Evolutionary conservation across 2,113 vertebrate species (phyloP).

Genomic region (Antechinus stuartii): DNA sequence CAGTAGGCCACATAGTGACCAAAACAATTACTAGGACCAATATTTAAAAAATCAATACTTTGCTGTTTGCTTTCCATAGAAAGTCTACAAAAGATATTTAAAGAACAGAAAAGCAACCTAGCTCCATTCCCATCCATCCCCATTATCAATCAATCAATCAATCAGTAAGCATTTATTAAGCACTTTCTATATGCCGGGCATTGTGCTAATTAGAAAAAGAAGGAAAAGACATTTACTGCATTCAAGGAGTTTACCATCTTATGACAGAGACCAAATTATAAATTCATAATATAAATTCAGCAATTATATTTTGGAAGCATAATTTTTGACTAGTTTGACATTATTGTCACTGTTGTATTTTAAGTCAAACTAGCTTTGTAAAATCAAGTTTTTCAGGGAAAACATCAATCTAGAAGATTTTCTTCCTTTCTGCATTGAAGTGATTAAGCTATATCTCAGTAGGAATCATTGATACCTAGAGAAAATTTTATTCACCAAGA

Average conservation of each 20-base stretch:
- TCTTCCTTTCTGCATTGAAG: neutral
- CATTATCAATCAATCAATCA: neutral
- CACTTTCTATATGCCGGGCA: neutral
- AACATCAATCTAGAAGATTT: neutral
- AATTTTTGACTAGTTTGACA: neutral
- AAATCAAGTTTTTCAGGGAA: neutral
- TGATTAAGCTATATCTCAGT: neutral
- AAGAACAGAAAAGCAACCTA: neutral
- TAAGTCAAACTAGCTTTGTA: neutral
- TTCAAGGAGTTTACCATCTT: neutral
- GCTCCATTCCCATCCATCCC: no score
- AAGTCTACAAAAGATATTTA: neutral
- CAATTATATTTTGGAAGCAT: neutral
- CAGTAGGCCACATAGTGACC: conserved; percentile 56
- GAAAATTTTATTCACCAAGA: neutral
- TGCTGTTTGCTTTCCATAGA: neutral
- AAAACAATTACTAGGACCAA: conserved; percentile 60
- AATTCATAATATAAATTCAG: neutral
- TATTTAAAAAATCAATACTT: conserved; percentile 8
- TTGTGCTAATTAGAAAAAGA: neutral
- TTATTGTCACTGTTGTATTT: neutral
- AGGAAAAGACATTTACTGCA: neutral
- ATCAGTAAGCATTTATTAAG: neutral
- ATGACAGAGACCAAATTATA: neutral
- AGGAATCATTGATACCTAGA: neutral